phyloP scores from a whole-genome alignment of 2,888 invertebrate genomes.

The Elysia crispata region DNA sequence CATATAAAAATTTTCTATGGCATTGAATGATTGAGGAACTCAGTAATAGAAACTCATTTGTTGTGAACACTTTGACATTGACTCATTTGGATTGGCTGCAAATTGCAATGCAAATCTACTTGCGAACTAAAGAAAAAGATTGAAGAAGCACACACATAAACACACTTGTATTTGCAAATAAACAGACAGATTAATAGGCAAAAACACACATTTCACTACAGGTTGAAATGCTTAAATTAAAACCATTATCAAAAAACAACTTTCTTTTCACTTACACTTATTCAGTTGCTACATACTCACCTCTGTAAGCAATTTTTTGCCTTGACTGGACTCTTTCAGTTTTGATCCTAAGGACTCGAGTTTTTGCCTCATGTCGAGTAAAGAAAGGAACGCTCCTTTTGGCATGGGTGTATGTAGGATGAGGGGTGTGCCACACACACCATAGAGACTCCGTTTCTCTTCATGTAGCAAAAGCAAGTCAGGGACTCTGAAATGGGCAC shows the following conservation, averaged over 20 bases:
- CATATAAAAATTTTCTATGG: too few relatives aligned
- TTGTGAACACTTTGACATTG: too few relatives aligned
- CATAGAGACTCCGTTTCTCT: conserved; percentile 36
- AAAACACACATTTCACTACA: too few relatives aligned
- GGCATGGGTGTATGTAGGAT: conserved; percentile 28
- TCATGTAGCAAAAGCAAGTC: conserved; percentile 33
- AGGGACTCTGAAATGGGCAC: conserved; percentile 26
- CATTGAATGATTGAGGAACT: too few relatives aligned
- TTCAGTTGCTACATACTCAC: not conserved
- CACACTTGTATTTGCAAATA: not conserved
- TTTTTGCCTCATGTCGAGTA: conserved; percentile 5
- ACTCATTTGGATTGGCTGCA: too few relatives aligned
- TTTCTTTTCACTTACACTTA: not conserved
- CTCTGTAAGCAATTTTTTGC: conserved; percentile 9
- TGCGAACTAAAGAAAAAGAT: not conserved
- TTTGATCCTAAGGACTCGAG: not conserved
- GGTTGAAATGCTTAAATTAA: too few relatives aligned
- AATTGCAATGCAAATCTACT: too few relatives aligned
- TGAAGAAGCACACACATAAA: not conserved
- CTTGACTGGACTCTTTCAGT: not conserved
- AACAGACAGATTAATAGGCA: not conserved
- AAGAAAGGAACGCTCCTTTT: conserved; percentile 18
- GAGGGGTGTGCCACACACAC: conserved; percentile 2
- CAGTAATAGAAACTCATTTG: too few relatives aligned
- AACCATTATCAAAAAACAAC: too few relatives aligned